phyloP scores from a whole-genome alignment of 2,797 vertebrate genomes.

The Varecia variegata region DNA sequence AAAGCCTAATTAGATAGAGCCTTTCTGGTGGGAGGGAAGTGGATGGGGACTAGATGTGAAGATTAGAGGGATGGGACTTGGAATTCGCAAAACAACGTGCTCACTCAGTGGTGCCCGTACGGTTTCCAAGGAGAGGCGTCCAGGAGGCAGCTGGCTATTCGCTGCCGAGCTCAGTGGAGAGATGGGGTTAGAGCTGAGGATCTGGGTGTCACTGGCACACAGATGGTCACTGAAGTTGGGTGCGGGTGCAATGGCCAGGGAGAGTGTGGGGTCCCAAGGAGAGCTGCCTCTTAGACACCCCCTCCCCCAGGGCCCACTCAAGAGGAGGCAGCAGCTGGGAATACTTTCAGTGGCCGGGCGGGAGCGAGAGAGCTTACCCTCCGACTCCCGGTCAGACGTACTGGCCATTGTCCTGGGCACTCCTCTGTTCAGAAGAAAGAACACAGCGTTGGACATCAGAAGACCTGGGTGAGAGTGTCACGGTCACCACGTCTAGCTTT shows the following conservation, averaged over 20 bases:
- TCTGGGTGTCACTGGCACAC: not conserved
- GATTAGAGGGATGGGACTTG: not conserved
- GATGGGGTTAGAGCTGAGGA: no score
- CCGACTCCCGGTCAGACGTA: not conserved
- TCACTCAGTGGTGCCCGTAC: not conserved
- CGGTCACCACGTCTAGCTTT: rapidly evolving
- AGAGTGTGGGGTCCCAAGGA: not conserved
- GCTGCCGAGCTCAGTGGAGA: not conserved
- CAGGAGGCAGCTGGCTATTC: not conserved
- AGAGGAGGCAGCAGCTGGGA: not conserved
- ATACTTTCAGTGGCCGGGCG: not conserved
- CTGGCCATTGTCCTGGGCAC: not conserved
- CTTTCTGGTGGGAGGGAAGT: not conserved
- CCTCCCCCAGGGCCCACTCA: not conserved
- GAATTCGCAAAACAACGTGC: not conserved
- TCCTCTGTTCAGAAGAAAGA: not conserved
- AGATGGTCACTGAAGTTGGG: not conserved
- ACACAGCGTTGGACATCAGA: not conserved
- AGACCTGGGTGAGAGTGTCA: not conserved
- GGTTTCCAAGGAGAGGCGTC: not conserved
- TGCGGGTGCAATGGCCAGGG: not conserved
- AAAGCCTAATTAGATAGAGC: not conserved
- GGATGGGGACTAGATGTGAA: not conserved
- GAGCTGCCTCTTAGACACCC: not conserved
- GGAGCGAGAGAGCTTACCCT: not conserved